phyloP scores from a whole-genome alignment of 2,113 vertebrate genomes.

The Amphiprion ocellaris region DNA sequence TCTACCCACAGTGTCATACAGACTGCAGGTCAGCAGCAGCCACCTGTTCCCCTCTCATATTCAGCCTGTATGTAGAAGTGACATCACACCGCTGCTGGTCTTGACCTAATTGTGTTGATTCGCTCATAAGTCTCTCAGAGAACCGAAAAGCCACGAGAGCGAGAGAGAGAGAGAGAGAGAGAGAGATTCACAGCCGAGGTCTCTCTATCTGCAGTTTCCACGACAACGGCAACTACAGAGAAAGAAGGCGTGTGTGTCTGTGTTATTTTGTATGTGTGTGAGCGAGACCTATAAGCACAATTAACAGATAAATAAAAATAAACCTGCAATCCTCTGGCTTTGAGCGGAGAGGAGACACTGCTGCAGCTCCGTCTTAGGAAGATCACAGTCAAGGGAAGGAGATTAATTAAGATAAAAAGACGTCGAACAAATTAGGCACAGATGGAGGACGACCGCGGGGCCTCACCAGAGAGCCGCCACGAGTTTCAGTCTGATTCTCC shows the following conservation, averaged over 20 bases:
- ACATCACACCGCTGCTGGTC: constrained; percentile 31
- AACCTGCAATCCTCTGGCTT: constrained; percentile 18
- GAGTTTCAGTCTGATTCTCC: not conserved
- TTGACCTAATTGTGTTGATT: constrained; percentile 68
- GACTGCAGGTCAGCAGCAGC: constrained; percentile 19
- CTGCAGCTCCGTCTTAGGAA: not conserved
- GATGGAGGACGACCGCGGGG: constrained; percentile 15
- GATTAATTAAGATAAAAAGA: constrained; percentile 60
- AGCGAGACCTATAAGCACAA: constrained; percentile 8
- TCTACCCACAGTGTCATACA: constrained; percentile 1
- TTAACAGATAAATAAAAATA: constrained; percentile 33
- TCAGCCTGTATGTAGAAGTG: not conserved
- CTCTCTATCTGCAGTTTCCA: constrained; percentile 80
- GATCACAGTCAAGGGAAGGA: constrained; percentile 35
- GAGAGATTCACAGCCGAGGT: constrained; percentile 38
- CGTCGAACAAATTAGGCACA: constrained; percentile 34
- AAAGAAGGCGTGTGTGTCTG: constrained; percentile 18
- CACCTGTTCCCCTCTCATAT: constrained; percentile 72
- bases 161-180: constrained; percentile 35
- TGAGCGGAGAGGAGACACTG: constrained; percentile 13
- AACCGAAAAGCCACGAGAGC: constrained; percentile 11
- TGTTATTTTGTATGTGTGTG: constrained; percentile 10
- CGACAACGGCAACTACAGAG: constrained; percentile 73
- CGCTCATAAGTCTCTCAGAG: constrained; percentile 35
- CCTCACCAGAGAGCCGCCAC: constrained; percentile 4